Conservation (phyloP, 2,797 vertebrate genomes). For the Sylvia borin region DNA sequence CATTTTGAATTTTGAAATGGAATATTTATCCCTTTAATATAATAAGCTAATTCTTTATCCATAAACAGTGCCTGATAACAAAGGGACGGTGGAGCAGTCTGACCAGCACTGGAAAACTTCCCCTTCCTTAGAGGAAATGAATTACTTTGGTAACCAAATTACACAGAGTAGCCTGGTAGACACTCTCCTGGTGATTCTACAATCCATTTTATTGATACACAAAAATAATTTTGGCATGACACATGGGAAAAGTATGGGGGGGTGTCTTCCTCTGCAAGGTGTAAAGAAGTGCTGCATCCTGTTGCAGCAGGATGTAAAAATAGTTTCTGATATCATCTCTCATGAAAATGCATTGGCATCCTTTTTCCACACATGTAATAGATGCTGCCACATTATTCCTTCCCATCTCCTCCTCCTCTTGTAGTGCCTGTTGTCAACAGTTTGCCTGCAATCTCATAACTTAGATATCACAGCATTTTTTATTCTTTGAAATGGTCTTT, state of each 20-base stretch:
- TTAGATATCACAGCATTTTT: not conserved
- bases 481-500: slow-evolving; percentile 13
- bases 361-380: not conserved
- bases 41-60: not conserved
- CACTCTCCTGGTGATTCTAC: not conserved
- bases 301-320: not conserved
- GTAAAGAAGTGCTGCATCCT: not conserved
- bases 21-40: not conserved
- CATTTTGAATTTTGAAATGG: not conserved
- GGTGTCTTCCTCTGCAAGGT: not conserved
- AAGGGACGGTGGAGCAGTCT: not conserved
- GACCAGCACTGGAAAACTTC: not conserved
- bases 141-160: not conserved
- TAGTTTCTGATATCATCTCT: not conserved
- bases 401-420: not conserved
- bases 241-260: not conserved
- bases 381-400: not conserved
- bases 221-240: not conserved
- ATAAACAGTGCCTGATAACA: not conserved
- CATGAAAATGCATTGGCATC: not conserved
- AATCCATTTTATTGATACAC: not conserved
- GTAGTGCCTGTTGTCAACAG: not conserved
- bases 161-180: not conserved
- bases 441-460: not conserved
- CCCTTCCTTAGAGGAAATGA: not conserved